phyloP scores from a whole-genome alignment of 2,888 invertebrate species.

The Lasioglossum lativentre region DNA sequence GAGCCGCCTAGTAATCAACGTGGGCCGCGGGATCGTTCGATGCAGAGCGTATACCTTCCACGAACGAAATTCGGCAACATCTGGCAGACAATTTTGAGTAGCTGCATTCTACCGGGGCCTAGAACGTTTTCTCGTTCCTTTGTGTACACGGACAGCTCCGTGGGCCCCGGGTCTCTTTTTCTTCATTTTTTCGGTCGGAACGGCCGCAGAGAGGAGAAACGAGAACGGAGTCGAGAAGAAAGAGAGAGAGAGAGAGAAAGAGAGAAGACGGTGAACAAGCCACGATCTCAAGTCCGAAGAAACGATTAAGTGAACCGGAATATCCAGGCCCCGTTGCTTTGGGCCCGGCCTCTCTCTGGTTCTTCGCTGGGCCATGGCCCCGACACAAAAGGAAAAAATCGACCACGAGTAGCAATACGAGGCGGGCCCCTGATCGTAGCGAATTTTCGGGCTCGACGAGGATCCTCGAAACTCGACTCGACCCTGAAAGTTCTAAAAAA shows the following conservation, averaged over 20 bases:
- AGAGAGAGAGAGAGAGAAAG: slow-evolving; percentile 25
- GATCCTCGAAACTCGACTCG: slow-evolving; percentile 7
- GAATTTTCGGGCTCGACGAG: slow-evolving; percentile 50
- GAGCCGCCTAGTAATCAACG: slow-evolving; percentile 3
- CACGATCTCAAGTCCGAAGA: slow-evolving; percentile 72
- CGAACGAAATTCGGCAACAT: slow-evolving; percentile 3
- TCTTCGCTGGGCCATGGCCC: slow-evolving; percentile 34
- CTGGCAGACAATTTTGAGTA: slow-evolving; percentile 20
- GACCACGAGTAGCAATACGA: slow-evolving; percentile 35
- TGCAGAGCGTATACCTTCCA: background rate
- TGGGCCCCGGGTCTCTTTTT: slow-evolving; percentile 13
- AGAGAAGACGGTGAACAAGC: slow-evolving; percentile 13
- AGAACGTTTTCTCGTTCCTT: slow-evolving; percentile 39
- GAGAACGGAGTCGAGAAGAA: background rate
- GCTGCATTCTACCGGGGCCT: slow-evolving; percentile 5
- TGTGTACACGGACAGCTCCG: slow-evolving; percentile 23
- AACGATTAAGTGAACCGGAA: slow-evolving; percentile 81
- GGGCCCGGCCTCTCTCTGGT: slow-evolving; percentile 55
- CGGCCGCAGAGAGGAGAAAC: background rate
- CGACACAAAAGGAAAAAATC: slow-evolving; percentile 35
- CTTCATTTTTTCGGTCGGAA: slow-evolving; percentile 27
- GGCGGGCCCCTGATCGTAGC: slow-evolving; percentile 47
- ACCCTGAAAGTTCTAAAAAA: background rate
- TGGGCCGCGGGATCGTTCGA: background rate
- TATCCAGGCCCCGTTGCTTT: slow-evolving; percentile 80